Conservation (phyloP, 2,888 invertebrate genomes). For the Cyclophora punctaria region DNA sequence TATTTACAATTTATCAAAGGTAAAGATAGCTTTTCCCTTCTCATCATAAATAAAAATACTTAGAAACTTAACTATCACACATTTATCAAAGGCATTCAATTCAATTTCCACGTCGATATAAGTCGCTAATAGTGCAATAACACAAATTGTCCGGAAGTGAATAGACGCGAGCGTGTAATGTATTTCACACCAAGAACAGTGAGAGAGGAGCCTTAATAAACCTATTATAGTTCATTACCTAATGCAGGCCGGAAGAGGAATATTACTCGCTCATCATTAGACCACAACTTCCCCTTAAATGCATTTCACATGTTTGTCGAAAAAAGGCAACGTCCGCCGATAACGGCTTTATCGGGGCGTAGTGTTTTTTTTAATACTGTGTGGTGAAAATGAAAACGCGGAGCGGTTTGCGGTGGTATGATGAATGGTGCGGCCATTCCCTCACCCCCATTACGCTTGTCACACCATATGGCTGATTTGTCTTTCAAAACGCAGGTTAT, state of each 20-base stretch:
- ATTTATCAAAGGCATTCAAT: no score
- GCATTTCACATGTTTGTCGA: slow-evolving; percentile 50
- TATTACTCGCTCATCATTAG: slow-evolving; percentile 68
- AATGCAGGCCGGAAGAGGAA: slow-evolving; percentile 62
- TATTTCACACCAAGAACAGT: slow-evolving; percentile 55
- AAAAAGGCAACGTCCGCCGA: slow-evolving; percentile 37
- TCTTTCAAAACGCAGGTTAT: slow-evolving; percentile 32
- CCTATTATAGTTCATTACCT: slow-evolving; percentile 69
- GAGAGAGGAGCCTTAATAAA: slow-evolving; percentile 55
- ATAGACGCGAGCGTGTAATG: slow-evolving; percentile 42
- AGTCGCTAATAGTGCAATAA: slow-evolving; percentile 8
- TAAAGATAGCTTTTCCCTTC: background rate
- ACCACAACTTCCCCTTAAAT: slow-evolving; percentile 64
- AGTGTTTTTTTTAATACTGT: slow-evolving; percentile 32
- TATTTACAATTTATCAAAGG: slow-evolving; percentile 10
- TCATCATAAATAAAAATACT: no score
- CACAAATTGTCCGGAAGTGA: slow-evolving; percentile 29
- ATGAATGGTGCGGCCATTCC: slow-evolving; percentile 62
- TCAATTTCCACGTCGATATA: slow-evolving; percentile 1
- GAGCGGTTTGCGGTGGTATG: slow-evolving; percentile 49
- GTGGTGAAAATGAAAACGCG: slow-evolving; percentile 49
- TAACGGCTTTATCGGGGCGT: slow-evolving; percentile 51
- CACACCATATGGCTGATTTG: slow-evolving; percentile 63
- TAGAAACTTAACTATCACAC: no score
- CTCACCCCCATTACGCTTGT: slow-evolving; percentile 47